Evolutionary conservation across 2,888 invertebrate species (phyloP).

Genomic region (Deilephila elpenor): DNA sequence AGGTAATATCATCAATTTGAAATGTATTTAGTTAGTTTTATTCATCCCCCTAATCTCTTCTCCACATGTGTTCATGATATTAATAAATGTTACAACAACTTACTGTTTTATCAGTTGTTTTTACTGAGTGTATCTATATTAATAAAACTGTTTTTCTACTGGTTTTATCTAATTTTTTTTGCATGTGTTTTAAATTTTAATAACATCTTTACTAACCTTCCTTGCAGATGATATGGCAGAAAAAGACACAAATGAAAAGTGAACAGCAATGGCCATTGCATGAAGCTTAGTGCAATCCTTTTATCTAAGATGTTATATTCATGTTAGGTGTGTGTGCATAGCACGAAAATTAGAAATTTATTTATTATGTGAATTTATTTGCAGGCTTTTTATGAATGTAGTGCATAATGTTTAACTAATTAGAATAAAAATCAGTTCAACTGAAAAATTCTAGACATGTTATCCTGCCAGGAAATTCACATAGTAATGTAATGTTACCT

Average conservation of each 20-base stretch:
- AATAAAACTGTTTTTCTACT: background rate
- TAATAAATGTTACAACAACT: no score
- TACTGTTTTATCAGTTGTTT: background rate
- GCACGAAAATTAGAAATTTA: constrained; percentile 7
- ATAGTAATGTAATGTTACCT: constrained; percentile 1
- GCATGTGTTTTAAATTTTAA: constrained; percentile 8
- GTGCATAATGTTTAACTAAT: background rate
- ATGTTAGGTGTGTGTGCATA: constrained; percentile 47
- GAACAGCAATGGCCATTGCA: constrained; percentile 44
- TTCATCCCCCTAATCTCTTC: constrained; percentile 6
- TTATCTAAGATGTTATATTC: constrained; percentile 46
- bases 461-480: constrained; percentile 17
- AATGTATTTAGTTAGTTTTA: constrained; percentile 17
- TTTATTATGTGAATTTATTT: constrained; percentile 23
- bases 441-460: background rate
- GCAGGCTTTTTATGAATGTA: background rate
- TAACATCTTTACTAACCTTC: constrained; percentile 52
- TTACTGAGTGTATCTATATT: background rate
- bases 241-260: constrained; percentile 47
- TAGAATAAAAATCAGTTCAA: constrained; percentile 8
- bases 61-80: constrained; percentile 37
- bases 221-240: constrained; percentile 52
- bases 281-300: constrained; percentile 43
- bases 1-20: constrained; percentile 61
- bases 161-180: constrained; percentile 20